Base-by-base conservation (phyloP, 92 coral and sea anemone species). In the Porites evermanni region DNA sequence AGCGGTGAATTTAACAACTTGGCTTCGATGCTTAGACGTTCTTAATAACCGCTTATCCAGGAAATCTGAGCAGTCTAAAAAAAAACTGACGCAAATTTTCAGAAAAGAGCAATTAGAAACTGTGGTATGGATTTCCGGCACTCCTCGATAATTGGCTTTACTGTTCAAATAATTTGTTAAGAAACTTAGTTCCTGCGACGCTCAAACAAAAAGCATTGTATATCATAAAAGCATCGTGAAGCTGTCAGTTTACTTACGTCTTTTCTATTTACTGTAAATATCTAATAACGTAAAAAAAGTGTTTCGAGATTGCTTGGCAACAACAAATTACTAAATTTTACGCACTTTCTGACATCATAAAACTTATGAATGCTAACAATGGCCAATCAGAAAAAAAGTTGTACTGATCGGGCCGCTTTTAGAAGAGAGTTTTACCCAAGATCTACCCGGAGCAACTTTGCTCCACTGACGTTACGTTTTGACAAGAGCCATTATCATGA, bases 91-190 rank as follows among this genome's bases (percentile, higher is more conserved):
- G 56, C 21, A 38, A 20, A 12, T 10, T 7, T 38, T 14, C 18
- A 7, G 82, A 51, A 64, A 64, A 64, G 26, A n/a, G 38, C 70
- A 44, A 64, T 78, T 63, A 61, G 38, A 78, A 63, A 17, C 59
- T 63, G 19, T 12, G 8, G 20, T 26, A 59, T 16, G 72, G 10
- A 59, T 79, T 79, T 63, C 83, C 70, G 80, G 72, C 71, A 14
- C 72, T 79, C 9, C 7, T 1, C 60, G 23, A 44, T 11, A 44
- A 79, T 47, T 79, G 83, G 60, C 83, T 10, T 38, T 65, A 58
- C 51, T 64, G 44, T 50, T 79, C 63, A 79, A 79, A 79, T 79
- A 64, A 29, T 79, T 50, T 44, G 51, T 44, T 38, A 47, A 29
- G n/a, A 64, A 20, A 50, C 61, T 18, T 32, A 50, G 17, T 13